Evolutionary conservation across 2,888 invertebrate species (phyloP).

Genomic region (Petrolisthes manimaculis): DNA sequence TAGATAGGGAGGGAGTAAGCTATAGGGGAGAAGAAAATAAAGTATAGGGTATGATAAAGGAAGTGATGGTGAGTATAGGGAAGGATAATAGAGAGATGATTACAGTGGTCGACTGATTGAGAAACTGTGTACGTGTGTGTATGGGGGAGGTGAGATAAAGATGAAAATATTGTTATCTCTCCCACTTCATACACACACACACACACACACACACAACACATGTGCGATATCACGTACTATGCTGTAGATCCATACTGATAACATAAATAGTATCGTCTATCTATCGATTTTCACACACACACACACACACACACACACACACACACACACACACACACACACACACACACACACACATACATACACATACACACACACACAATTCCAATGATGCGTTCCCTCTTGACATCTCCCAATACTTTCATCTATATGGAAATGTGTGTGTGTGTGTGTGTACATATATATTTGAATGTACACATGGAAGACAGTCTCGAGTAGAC

Average conservation of each 20-base stretch:
- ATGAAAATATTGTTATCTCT: background rate
- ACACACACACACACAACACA: background rate
- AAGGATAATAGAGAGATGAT: background rate
- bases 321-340: conserved; percentile 27
- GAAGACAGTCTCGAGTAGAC: no score
- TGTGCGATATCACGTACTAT: background rate
- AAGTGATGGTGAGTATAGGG: background rate
- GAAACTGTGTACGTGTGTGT: background rate
- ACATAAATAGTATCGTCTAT: background rate
- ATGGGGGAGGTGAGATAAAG: background rate
- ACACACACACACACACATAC: conserved; percentile 21
- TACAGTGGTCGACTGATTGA: background rate
- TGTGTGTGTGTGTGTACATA: no score
- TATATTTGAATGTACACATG: no score
- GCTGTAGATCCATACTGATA: background rate
- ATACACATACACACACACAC: background rate
- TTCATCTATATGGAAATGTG: background rate
- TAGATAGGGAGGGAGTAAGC: background rate
- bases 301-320: conserved; percentile 31
- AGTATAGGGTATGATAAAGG: background rate
- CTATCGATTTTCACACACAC: background rate
- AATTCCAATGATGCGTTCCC: background rate
- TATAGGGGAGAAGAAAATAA: background rate
- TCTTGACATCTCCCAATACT: background rate
- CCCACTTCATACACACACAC: background rate